Conservation (phyloP, 2,888 invertebrate species). For the Agriopis aurantiaria region DNA sequence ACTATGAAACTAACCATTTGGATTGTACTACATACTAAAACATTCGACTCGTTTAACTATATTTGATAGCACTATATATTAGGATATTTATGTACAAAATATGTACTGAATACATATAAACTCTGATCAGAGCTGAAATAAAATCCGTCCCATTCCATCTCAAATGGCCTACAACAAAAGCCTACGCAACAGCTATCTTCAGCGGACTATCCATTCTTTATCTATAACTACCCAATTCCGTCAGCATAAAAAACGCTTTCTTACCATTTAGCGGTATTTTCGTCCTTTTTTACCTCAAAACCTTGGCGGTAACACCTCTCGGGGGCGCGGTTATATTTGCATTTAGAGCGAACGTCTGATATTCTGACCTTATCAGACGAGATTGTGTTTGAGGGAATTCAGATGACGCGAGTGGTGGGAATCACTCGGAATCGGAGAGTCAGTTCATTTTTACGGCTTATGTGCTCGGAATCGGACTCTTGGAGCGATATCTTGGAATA, state of each 20-base stretch:
- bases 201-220: constrained; percentile 77
- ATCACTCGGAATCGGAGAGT: constrained; percentile 56
- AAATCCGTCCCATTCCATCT: constrained; percentile 44
- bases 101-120: constrained; percentile 43
- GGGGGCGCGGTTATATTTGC: constrained; percentile 83
- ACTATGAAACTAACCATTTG: too few species aligned
- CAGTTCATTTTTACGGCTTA: constrained; percentile 51
- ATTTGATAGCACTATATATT: background rate
- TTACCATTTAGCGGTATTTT: constrained; percentile 81
- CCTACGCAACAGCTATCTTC: constrained; percentile 55
- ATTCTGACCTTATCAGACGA: constrained; percentile 83
- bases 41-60: too few species aligned
- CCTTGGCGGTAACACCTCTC: constrained; percentile 82
- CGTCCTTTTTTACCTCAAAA: constrained; percentile 82
- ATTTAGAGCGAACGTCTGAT: constrained; percentile 85
- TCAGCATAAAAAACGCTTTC: constrained; percentile 80
- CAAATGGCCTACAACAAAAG: constrained; percentile 51
- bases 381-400: constrained; percentile 80
- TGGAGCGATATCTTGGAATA: constrained; percentile 35
- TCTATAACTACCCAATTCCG: constrained; percentile 78
- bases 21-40: too few species aligned
- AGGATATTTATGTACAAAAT: constrained; percentile 23
- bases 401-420: constrained; percentile 70
- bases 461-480: constrained; percentile 54
- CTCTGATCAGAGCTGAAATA: constrained; percentile 50